phyloP scores from a whole-genome alignment of 2,113 vertebrate genomes.

The Prunella himalayana region DNA sequence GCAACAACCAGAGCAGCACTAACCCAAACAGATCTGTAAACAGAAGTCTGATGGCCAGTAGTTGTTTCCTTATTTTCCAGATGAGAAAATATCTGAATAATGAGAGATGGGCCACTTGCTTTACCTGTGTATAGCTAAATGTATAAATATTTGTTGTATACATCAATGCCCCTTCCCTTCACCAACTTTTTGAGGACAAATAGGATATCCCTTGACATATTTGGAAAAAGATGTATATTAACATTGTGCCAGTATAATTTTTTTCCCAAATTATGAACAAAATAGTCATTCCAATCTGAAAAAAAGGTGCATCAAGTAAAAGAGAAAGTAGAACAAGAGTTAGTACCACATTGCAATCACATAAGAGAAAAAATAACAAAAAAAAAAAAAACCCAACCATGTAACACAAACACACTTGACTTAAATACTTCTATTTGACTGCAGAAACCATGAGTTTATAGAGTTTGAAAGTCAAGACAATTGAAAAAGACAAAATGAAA shows the following conservation, averaged over 20 bases:
- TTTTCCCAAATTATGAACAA: background rate
- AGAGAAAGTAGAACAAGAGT: background rate
- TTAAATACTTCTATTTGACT: background rate
- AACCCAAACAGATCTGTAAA: background rate
- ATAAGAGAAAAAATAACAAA: too few species aligned
- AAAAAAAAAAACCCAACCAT: background rate
- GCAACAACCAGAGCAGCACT: background rate
- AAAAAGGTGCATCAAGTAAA: background rate
- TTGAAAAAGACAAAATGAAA: background rate
- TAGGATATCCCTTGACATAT: background rate
- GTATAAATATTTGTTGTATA: background rate
- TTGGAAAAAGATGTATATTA: background rate
- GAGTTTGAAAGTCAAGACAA: background rate
- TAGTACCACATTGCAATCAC: background rate
- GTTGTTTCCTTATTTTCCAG: background rate
- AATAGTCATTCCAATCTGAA: background rate
- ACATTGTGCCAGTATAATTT: background rate
- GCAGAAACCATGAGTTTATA: background rate
- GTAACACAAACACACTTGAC: background rate
- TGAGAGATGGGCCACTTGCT: background rate
- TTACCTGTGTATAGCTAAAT: background rate
- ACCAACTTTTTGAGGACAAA: background rate
- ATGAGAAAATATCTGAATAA: background rate
- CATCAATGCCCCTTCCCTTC: background rate
- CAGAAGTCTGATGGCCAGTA: background rate